A percentile compares a stretch with the other conserved stretches of the same genome.
phyloP scores from a whole-genome alignment of 2,797 vertebrate genomes.

The Meriones psammophilus region DNA sequence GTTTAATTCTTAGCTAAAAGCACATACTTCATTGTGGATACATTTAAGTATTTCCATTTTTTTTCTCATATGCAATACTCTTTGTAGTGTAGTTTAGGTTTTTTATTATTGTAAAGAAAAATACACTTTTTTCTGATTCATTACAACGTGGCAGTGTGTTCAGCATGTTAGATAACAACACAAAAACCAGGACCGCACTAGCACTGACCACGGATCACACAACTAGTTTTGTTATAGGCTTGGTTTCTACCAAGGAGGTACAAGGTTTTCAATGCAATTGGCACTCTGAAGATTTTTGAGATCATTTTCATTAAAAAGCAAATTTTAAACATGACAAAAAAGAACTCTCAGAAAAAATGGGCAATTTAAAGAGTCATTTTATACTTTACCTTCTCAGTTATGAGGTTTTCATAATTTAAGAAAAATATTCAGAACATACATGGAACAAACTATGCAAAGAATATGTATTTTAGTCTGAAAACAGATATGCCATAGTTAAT shows the following conservation, averaged over 20 bases:
- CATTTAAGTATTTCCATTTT: conserved; percentile 56
- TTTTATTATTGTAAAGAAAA: conserved; percentile 33
- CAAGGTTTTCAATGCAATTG: conserved; percentile 48
- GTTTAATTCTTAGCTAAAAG: conserved; percentile 67
- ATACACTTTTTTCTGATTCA: conserved; percentile 37
- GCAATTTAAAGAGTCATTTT: conserved; percentile 54
- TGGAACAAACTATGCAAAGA: conserved; percentile 58
- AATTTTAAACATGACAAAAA: conserved; percentile 49
- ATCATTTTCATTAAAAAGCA: conserved; percentile 67
- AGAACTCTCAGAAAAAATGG: conserved; percentile 24
- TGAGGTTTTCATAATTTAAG: conserved; percentile 49
- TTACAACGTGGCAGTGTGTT: conserved; percentile 67
- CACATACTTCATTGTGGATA: conserved; percentile 40
- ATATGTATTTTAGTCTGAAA: conserved; percentile 64
- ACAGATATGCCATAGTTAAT: conserved; percentile 70
- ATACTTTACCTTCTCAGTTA: background rate
- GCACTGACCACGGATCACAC: background rate
- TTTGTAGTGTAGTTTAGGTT: conserved; percentile 27
- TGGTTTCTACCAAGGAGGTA: conserved; percentile 36
- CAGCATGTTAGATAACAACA: conserved; percentile 28
- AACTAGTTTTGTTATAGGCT: conserved; percentile 16
- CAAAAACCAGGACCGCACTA: background rate
- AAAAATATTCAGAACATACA: conserved; percentile 53
- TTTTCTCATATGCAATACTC: conserved; percentile 48
- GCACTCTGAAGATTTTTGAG: conserved; percentile 58